Conservation (phyloP, 2,797 vertebrate species). For the Fundulus diaphanus region DNA sequence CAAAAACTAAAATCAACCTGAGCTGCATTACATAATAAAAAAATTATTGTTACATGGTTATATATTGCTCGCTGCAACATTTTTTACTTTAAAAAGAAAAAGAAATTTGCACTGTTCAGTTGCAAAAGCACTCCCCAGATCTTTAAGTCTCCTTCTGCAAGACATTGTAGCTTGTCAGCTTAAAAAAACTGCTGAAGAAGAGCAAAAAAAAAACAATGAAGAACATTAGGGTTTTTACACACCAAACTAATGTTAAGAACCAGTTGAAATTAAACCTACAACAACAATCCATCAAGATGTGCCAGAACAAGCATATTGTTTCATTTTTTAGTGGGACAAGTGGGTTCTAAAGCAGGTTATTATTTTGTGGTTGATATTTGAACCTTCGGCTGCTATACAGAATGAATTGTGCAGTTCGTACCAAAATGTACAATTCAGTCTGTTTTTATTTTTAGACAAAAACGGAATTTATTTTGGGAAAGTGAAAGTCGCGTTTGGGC, state of each 20-base stretch:
- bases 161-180: too few species aligned
- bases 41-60: too few species aligned
- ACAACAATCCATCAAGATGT: not conserved
- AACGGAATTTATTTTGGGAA: constrained; percentile 12
- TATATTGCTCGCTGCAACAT: too few species aligned
- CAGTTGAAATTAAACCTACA: not conserved
- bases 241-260: not conserved
- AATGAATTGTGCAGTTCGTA: not conserved
- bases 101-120: too few species aligned
- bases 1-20: too few species aligned
- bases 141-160: too few species aligned
- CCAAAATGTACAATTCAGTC: not conserved
- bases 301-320: too few species aligned
- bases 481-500: constrained; percentile 13
- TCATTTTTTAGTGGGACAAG: not conserved
- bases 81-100: too few species aligned
- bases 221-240: not conserved
- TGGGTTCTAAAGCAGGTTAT: not conserved
- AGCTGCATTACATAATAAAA: too few species aligned
- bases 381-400: not conserved
- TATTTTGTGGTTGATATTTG: not conserved
- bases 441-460: not conserved
- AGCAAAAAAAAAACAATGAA: too few species aligned
- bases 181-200: too few species aligned
- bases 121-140: too few species aligned